Evolutionary conservation across 2,797 vertebrate genomes (phyloP), one percentile per base, ranked within the genome.

Genomic region (Crypturellus tataupa): DNA sequence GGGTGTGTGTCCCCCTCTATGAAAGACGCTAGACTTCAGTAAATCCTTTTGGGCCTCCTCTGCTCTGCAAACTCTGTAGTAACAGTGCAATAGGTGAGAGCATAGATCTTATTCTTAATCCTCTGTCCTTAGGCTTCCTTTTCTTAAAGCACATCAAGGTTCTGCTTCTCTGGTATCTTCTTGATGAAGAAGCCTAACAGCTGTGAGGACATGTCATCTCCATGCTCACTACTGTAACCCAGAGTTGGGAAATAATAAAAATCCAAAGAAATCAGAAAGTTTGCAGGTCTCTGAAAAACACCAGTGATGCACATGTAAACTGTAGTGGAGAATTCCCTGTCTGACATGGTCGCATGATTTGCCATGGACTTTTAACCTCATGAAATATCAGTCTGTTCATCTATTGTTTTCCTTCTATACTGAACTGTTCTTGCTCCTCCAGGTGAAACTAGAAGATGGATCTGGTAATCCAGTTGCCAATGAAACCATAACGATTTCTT

Each of bases 391-490:
- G 12, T 55, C 55, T 85, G 12, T 60, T 71, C 27, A 64, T 23
- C 49, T 72, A 35, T 80, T 80, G n/a, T 69, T 85, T 44, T 85
- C 59, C 40, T 88, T 72, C 55, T 77, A 10, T 67, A 72, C 35
- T 71, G 10, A 18, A 4, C 31, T 80, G 24, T 2, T 67, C 94
- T 93, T 86, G 2, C 35, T 77, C 40, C 58, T 93, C 27, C 88
- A 96, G 96, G 96, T 96, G 78, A 94, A 93, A 82, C 78, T 96
- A 21, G 85, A 91, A 60, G 88, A 96, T 85, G 95, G 70, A 5
- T 88, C 94, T 85, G 70, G 91, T 24, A 47, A 71, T 86, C 96
- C 95, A 73, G 79, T 96, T 0, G 29, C 90, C 85, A 90, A 93
- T 64, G 96, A 95, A 93, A 76, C 14, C 1, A 88, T 96, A 60